A percentile compares a stretch with the other conserved stretches of the same genome.
Conservation (phyloP, 2,888 invertebrate species). For the Noctua fimbriata region DNA sequence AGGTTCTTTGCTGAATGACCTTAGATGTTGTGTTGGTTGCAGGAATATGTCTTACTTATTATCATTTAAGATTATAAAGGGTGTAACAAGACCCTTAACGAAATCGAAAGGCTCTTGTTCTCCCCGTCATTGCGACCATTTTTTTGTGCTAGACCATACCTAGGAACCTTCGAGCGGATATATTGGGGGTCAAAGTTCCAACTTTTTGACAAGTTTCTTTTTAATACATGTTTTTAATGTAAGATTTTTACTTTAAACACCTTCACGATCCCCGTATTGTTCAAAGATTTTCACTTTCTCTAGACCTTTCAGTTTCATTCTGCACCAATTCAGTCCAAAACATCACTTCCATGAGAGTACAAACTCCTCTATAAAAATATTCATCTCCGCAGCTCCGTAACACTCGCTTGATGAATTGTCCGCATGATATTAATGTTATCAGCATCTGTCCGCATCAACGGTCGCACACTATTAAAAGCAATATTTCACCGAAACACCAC, state of each 20-base stretch:
- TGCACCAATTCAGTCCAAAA: neutral
- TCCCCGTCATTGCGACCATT: too few species aligned
- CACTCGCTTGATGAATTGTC: constrained; percentile 58
- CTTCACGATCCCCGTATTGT: too few species aligned
- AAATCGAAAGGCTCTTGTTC: too few species aligned
- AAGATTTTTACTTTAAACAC: too few species aligned
- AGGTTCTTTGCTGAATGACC: constrained; percentile 17
- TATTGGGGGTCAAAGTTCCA: too few species aligned
- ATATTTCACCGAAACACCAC: constrained; percentile 71
- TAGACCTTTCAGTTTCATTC: neutral
- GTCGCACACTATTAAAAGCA: constrained; percentile 69
- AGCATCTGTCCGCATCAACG: constrained; percentile 71
- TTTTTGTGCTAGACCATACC: too few species aligned
- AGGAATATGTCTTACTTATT: neutral
- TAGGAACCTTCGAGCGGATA: too few species aligned
- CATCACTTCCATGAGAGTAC: constrained; percentile 3
- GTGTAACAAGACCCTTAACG: too few species aligned
- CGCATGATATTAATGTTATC: constrained; percentile 72
- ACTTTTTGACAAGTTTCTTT: too few species aligned
- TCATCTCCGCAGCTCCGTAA: constrained; percentile 31
- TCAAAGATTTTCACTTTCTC: too few species aligned
- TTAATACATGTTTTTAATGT: too few species aligned
- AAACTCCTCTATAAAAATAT: constrained; percentile 17
- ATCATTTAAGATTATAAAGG: neutral
- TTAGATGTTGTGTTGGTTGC: constrained; percentile 5